Evolutionary conservation across 1,140 invertebrate species (phyloP).

Genomic region (Myzus persicae): DNA sequence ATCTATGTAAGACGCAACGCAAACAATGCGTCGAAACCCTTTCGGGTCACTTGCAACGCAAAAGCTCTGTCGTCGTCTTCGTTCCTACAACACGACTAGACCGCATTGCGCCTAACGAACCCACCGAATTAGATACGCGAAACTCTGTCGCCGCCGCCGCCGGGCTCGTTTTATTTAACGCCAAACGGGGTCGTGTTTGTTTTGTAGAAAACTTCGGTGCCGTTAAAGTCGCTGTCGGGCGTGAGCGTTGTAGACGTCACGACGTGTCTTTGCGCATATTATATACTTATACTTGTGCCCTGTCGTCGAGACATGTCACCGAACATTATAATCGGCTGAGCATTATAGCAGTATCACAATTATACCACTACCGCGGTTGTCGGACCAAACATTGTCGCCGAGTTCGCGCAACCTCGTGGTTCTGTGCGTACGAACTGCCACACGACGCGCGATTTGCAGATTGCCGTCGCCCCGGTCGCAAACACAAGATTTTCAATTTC

Average conservation of each 20-base stretch:
- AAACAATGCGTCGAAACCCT: conserved; percentile 10
- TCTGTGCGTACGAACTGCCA: not conserved
- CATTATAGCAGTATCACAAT: not conserved
- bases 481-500: not conserved
- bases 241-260: not conserved
- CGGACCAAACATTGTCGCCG: no score
- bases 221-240: not conserved
- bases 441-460: not conserved
- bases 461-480: not conserved
- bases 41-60: conserved; percentile 47
- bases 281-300: not conserved
- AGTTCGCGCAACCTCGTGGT: no score
- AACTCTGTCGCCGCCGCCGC: not conserved
- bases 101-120: conserved; percentile 46
- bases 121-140: not conserved
- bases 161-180: not conserved
- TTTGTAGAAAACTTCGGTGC: not conserved
- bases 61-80: not conserved
- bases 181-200: conserved; percentile 24
- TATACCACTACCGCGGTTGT: not conserved
- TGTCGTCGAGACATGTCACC: not conserved
- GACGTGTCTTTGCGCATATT: not conserved
- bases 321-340: not conserved
- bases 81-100: not conserved
- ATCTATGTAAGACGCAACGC: conserved; percentile 21